These are phyloP conservation scores for Sebastes glaucus DNA, from an alignment of 2,797 vertebrate species.

Conservation along the genomic window DNA sequence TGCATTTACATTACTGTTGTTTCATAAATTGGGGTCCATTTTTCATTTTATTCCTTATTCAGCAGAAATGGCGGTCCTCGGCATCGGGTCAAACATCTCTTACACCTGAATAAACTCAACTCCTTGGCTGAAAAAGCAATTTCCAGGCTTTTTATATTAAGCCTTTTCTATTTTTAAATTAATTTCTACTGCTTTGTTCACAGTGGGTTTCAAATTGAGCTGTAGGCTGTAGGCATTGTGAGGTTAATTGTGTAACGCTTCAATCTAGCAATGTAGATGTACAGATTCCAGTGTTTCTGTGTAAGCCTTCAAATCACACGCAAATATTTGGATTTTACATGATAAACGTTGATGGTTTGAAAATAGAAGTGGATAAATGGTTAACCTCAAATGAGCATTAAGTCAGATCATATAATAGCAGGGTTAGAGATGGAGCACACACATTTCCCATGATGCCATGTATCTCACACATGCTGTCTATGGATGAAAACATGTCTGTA, in stretches of 20 bases:
- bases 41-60: conserved; percentile 56
- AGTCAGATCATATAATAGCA: background rate
- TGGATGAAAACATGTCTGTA: background rate
- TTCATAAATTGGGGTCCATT: conserved; percentile 48
- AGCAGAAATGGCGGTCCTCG: background rate
- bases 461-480: background rate
- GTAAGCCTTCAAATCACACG: background rate
- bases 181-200: conserved; percentile 13
- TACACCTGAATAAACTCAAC: conserved; percentile 23
- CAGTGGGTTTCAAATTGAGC: conserved; percentile 17
- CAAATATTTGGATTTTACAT: background rate
- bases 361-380: background rate
- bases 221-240: background rate
- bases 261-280: conserved; percentile 8
- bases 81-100: conserved; percentile 36
- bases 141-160: conserved; percentile 12
- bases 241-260: conserved; percentile 22
- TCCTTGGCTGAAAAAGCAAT: conserved; percentile 9
- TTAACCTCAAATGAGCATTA: background rate
- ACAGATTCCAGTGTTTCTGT: background rate
- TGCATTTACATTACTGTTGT: conserved; percentile 27
- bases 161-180: conserved; percentile 6
- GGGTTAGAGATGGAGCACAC: background rate
- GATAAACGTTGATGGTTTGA: background rate
- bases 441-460: background rate